Percentiles rank a stretch among this genome's conserved stretches.
These are phyloP conservation scores for Tenebrio molitor DNA, from an alignment of 1,140 invertebrate genomes.

Conservation along the genomic window DNA sequence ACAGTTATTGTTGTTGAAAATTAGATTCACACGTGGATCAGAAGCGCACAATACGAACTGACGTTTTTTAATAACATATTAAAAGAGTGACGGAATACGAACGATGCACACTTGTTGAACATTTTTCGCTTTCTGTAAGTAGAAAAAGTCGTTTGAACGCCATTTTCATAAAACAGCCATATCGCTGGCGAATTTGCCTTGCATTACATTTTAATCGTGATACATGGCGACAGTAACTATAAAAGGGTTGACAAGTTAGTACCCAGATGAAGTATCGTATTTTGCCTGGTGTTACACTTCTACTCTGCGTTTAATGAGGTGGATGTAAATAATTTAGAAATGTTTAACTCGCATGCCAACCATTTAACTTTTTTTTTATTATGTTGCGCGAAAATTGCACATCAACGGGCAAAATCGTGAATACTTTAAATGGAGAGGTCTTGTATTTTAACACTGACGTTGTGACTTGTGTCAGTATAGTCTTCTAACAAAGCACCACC, in stretches of 20 bases:
- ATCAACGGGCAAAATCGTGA: background rate
- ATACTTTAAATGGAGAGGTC: background rate
- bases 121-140: slow-evolving; percentile 43
- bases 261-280: background rate
- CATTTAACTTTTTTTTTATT: background rate
- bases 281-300: background rate
- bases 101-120: slow-evolving; percentile 17
- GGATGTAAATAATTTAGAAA: background rate
- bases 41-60: no score
- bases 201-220: slow-evolving; percentile 5
- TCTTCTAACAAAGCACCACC: slow-evolving; percentile 14
- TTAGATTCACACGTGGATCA: no score
- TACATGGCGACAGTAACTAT: background rate
- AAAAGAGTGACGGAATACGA: no score
- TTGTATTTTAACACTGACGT: background rate
- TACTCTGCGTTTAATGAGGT: slow-evolving; percentile 7
- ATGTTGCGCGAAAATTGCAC: background rate
- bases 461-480: slow-evolving; percentile 17
- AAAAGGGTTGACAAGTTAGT: slow-evolving; percentile 4
- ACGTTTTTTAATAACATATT: slow-evolving; percentile 15
- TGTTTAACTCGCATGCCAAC: slow-evolving; percentile 13
- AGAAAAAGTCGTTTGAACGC: background rate
- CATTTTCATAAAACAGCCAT: background rate
- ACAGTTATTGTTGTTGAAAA: background rate
- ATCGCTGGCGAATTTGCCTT: background rate